Conservation (phyloP, 2,888 invertebrate species). For the Chrysodeixis includens region DNA sequence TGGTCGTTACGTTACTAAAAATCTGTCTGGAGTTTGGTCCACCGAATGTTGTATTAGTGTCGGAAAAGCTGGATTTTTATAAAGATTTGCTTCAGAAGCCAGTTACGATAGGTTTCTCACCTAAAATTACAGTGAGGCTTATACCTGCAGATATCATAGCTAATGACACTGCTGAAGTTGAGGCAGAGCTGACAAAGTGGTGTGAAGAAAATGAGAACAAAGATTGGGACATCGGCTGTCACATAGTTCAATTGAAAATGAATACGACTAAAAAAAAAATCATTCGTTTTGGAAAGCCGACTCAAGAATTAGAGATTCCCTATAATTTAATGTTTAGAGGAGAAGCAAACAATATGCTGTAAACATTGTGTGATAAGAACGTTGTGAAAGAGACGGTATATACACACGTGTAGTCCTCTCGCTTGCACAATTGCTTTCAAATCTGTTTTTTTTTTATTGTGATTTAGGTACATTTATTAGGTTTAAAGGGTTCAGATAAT, state of each 20-base stretch:
- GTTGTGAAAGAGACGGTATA: too few species aligned
- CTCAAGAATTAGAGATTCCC: slow-evolving; percentile 24
- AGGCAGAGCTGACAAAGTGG: slow-evolving; percentile 19
- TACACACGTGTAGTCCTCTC: too few species aligned
- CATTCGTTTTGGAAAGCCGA: background rate
- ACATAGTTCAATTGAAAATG: slow-evolving; percentile 42
- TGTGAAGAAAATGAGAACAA: background rate
- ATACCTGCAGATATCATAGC: background rate
- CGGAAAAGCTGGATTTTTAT: background rate
- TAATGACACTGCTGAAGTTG: slow-evolving; percentile 24
- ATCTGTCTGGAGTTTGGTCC: slow-evolving; percentile 42
- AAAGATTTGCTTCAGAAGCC: background rate
- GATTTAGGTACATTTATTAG: too few species aligned
- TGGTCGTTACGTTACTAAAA: slow-evolving; percentile 31
- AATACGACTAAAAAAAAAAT: slow-evolving; percentile 30
- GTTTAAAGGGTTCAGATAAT: too few species aligned
- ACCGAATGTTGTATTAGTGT: slow-evolving; percentile 27
- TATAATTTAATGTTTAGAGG: slow-evolving; percentile 21
- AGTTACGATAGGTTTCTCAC: background rate
- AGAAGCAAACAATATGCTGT: too few species aligned
- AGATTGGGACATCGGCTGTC: slow-evolving; percentile 41
- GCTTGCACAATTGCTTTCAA: too few species aligned
- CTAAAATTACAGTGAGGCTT: background rate
- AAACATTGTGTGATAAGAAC: too few species aligned
- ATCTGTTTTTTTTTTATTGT: too few species aligned